Conservation (phyloP, 1,140 invertebrate species). For the Mycetomoellerius zeteki region DNA sequence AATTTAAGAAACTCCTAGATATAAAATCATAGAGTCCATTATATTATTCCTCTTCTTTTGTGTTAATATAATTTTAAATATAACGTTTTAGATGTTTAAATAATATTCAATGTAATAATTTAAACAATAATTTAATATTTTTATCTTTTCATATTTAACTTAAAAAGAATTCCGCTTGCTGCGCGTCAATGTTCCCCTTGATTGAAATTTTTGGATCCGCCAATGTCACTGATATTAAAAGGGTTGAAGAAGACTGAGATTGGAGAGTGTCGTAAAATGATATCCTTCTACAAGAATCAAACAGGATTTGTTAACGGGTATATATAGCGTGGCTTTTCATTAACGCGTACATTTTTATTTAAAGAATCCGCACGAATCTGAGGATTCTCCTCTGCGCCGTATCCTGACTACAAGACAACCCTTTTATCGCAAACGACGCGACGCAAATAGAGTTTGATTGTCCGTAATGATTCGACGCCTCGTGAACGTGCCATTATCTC, state of each 20-base stretch:
- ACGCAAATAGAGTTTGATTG: conserved; percentile 59
- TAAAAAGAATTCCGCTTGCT: too few species aligned
- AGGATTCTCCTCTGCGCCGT: not conserved
- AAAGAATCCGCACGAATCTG: not conserved
- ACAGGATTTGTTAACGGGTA: not conserved
- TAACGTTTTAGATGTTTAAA: too few species aligned
- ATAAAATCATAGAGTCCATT: too few species aligned
- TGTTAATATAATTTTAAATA: too few species aligned
- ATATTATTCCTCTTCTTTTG: too few species aligned
- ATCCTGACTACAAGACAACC: not conserved
- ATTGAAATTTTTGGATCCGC: too few species aligned
- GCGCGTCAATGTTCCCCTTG: too few species aligned
- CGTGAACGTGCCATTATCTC: conserved; percentile 63
- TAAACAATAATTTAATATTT: too few species aligned
- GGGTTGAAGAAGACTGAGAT: not conserved
- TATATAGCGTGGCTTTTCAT: not conserved
- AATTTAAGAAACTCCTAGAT: too few species aligned
- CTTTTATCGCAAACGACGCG: conserved; percentile 48
- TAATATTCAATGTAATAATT: too few species aligned
- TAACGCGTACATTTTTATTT: not conserved
- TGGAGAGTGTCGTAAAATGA: not conserved
- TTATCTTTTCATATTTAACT: too few species aligned
- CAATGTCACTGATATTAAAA: too few species aligned
- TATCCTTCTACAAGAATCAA: not conserved
- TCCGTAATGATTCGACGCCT: conserved; percentile 66